Percentiles rank a stretch among this genome's conserved stretches.
phyloP scores from a whole-genome alignment of 1,140 invertebrate species.

The Heliothis virescens region DNA sequence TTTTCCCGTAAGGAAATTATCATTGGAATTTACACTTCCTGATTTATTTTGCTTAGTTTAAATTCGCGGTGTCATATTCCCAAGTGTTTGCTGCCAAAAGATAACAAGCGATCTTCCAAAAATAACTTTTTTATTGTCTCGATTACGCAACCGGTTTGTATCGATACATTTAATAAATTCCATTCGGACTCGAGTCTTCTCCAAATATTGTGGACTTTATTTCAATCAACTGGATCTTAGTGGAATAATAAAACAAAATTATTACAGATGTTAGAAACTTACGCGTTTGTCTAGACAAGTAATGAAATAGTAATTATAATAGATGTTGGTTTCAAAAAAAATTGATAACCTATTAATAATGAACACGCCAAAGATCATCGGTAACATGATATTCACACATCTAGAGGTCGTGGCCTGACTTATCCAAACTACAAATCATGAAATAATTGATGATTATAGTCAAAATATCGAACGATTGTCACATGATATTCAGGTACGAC shows the following conservation, averaged over 20 bases:
- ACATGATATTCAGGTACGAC: background rate
- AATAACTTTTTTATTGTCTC: slow-evolving; percentile 6
- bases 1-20: background rate
- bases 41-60: background rate
- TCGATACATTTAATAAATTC: slow-evolving; percentile 5
- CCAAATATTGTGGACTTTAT: too few relatives aligned
- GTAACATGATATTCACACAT: slow-evolving; percentile 20
- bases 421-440: background rate
- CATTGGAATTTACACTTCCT: background rate
- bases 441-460: background rate
- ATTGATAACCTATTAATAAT: background rate
- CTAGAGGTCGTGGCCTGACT: background rate
- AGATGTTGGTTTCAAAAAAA: background rate
- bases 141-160: background rate
- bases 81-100: background rate
- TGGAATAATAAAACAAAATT: too few relatives aligned
- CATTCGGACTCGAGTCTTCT: background rate
- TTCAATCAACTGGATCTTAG: too few relatives aligned
- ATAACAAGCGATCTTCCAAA: slow-evolving; percentile 7
- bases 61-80: background rate
- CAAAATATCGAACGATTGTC: background rate
- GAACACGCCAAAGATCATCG: background rate
- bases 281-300: too few relatives aligned
- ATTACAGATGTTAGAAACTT: too few relatives aligned
- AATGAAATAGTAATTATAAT: too few relatives aligned